Evolutionary conservation across 1,140 invertebrate species (phyloP).

Genomic region (Drosophila lacertosa): DNA sequence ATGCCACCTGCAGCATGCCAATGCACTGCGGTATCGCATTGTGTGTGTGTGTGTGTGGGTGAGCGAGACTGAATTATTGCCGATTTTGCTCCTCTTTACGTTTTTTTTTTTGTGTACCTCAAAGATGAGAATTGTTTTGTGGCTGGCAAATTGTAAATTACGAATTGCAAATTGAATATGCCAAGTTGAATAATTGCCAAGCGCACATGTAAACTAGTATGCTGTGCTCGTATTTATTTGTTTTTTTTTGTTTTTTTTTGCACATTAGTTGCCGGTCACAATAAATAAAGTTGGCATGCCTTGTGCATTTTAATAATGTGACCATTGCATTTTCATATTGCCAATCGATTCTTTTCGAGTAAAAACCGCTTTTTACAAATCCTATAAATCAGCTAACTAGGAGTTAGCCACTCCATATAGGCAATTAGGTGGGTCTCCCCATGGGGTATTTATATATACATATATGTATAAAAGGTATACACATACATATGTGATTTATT

Average conservation of each 20-base stretch:
- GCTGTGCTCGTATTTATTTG: constrained; percentile 9
- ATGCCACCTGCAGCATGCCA: constrained; percentile 41
- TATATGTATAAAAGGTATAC: constrained; percentile 4
- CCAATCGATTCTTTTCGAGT: constrained; percentile 2
- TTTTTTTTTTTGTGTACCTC: neutral
- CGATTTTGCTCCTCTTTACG: constrained; percentile 27
- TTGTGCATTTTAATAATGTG: constrained; percentile 14
- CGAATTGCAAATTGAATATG: constrained; percentile 41
- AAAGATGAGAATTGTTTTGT: constrained; percentile 31
- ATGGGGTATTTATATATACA: neutral
- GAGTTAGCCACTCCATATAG: neutral
- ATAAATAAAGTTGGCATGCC: constrained; percentile 31
- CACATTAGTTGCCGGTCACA: constrained; percentile 1
- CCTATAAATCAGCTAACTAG: constrained; percentile 10
- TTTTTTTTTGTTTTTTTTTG: constrained; percentile 1
- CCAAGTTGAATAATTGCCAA: constrained; percentile 32
- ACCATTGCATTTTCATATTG: constrained; percentile 1
- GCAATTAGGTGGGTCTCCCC: neutral
- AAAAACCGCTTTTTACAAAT: neutral
- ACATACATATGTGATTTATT: constrained; percentile 7
- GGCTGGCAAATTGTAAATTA: neutral
- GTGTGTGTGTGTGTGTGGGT: neutral
- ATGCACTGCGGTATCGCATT: constrained; percentile 2
- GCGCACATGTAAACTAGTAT: constrained; percentile 26
- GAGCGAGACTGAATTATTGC: constrained; percentile 15